Evolutionary conservation across 2,113 vertebrate genomes (phyloP), one percentile per base, ranked within the genome.

Genomic region (Hemibates koningsi): DNA sequence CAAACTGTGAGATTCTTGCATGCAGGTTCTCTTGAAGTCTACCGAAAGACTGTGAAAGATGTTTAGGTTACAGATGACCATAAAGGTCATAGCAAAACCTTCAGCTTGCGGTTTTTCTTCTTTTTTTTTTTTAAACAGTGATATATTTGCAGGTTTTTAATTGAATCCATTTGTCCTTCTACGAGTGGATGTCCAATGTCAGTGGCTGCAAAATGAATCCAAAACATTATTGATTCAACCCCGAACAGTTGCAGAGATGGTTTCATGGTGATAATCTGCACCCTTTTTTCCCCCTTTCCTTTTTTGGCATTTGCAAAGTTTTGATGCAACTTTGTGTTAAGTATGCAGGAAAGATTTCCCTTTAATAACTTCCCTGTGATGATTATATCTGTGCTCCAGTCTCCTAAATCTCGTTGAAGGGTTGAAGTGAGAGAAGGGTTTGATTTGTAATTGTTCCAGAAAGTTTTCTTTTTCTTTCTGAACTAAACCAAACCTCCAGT

Each of bases 401-500:
- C 73, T 52, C 27, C 45, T 52, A 19, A 52, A 78, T 78, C 1
- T 34, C 0, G 0, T 29, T 52, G 73, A 78, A 52, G 45, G 27
- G 45, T 78, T n/a, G 45, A 48, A 78, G 27, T n/a, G 16, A 32
- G 14, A 32, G 16, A 50, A 10, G 5, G 2, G 73, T 78, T 78
- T 52, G 45, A 34, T 52, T 78, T 52, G 27, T 50, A 78, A 50
- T 78, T 78, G 24, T 76, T 76, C 16, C 24, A 78, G 71, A 50
- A 78, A 5, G 24, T 78, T 78, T 50, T 78, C 4, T 50, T 8
- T 50, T 48, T 78, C 16, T 48, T 32, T 29, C 43, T 32, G 43
- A 78, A 50, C 43, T 76, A 29, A 76, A 50, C 43, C 6, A 32
- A 45, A 32, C 71, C 1, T 78, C 6, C 38, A 45, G 21, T 10